Percentiles rank a stretch among this genome's conserved stretches.
Evolutionary conservation across 1,140 invertebrate genomes (phyloP).

Genomic region (Phthorimaea operculella): DNA sequence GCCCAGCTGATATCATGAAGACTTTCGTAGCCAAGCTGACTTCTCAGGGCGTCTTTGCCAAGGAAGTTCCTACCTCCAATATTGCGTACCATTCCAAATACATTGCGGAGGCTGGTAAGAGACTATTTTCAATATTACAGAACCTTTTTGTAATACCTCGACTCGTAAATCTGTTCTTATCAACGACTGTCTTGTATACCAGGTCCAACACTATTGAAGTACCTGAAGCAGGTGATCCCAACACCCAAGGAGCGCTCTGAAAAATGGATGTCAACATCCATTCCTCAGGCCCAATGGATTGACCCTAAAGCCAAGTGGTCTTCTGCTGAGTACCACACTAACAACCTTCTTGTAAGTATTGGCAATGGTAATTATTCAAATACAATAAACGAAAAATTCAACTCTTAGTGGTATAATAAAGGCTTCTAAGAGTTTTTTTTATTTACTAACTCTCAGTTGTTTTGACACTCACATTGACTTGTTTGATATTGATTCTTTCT

Average conservation of each 20-base stretch:
- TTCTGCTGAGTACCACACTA: slow-evolving; percentile 93
- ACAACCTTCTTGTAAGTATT: slow-evolving; percentile 78
- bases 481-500: no score
- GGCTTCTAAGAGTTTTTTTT: no score
- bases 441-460: no score
- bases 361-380: no score
- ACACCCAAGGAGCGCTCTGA: slow-evolving; percentile 75
- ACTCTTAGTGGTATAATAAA: no score
- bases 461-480: no score
- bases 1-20: slow-evolving; percentile 77
- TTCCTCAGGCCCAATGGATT: slow-evolving; percentile 82
- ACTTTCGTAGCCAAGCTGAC: slow-evolving; percentile 77
- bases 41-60: slow-evolving; percentile 82
- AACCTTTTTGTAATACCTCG: not conserved
- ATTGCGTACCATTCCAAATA: slow-evolving; percentile 89
- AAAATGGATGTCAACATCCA: slow-evolving; percentile 90
- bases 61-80: slow-evolving; percentile 82
- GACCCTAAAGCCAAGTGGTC: slow-evolving; percentile 74
- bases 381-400: no score
- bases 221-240: slow-evolving; percentile 77
- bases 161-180: not conserved
- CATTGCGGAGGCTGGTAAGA: slow-evolving; percentile 76
- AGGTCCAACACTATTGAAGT: slow-evolving; percentile 78
- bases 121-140: no score
- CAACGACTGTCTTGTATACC: slow-evolving; percentile 6